phyloP scores from a whole-genome alignment of 2,888 invertebrate genomes.

The Pseudeuparius sepicola region DNA sequence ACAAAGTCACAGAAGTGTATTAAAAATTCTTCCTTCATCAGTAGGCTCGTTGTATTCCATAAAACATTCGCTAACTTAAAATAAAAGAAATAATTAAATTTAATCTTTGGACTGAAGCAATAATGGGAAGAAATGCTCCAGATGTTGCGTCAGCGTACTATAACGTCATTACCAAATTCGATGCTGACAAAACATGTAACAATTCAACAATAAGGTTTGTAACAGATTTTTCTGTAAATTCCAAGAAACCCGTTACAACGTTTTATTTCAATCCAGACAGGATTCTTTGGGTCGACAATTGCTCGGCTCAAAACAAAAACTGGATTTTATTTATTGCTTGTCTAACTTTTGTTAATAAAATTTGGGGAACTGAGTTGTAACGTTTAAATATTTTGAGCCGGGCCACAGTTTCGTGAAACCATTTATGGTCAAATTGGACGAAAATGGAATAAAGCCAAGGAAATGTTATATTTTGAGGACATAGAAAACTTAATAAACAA shows the following conservation, averaged over 20 bases:
- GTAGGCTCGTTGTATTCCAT: conserved; percentile 14
- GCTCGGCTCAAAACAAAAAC: conserved; percentile 3
- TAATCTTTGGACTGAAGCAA: conserved; percentile 15
- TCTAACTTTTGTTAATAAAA: conserved; percentile 2
- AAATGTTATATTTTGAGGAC: conserved; percentile 1
- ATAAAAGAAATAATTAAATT: conserved; percentile 3
- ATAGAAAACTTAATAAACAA: conserved; percentile 2
- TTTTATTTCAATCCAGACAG: too few relatives aligned
- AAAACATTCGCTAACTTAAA: conserved; percentile 16
- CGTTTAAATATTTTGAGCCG: conserved; percentile 17
- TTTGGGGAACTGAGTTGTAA: conserved; percentile 9
- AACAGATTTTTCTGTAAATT: too few relatives aligned
- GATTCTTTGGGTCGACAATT: too few relatives aligned
- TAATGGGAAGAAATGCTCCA: conserved; percentile 13
- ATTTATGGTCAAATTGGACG: conserved; percentile 17
- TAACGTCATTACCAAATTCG: conserved; percentile 7
- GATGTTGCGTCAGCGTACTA: conserved; percentile 16
- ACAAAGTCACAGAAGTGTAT: conserved; percentile 4
- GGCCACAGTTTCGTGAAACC: conserved; percentile 17
- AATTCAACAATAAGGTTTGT: too few relatives aligned
- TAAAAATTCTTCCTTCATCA: conserved; percentile 15
- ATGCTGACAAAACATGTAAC: too few relatives aligned
- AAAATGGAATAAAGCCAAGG: conserved; percentile 16
- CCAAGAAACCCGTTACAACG: too few relatives aligned
- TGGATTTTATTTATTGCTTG: conserved; percentile 10